Percentiles rank a stretch among this genome's conserved stretches.
phyloP scores from a whole-genome alignment of 2,113 vertebrate species.

The Oreochromis spilurus region DNA sequence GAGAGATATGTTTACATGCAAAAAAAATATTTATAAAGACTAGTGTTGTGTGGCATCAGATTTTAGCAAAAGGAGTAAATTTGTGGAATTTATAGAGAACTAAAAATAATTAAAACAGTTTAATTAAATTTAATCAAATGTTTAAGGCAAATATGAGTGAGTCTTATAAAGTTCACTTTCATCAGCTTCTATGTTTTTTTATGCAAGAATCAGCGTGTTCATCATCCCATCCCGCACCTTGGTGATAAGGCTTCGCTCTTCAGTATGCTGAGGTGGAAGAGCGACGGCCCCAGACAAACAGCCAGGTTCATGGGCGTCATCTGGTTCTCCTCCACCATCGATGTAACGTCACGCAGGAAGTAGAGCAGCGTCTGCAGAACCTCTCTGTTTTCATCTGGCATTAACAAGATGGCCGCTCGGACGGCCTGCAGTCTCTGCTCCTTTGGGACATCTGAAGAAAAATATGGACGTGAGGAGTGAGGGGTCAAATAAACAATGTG shows the following conservation, averaged over 20 bases:
- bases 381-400: conserved; percentile 93
- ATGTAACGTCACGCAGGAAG: conserved; percentile 86
- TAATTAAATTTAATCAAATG: not conserved
- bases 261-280: conserved; percentile 92
- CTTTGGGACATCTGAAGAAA: conserved; percentile 83
- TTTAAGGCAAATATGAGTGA: not conserved
- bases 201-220: not conserved
- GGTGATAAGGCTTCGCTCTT: conserved; percentile 90
- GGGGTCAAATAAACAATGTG: not conserved
- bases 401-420: conserved; percentile 87
- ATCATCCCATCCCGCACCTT: conserved; percentile 60
- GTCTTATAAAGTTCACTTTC: not conserved
- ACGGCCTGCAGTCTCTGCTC: conserved; percentile 89
- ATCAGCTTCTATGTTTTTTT: not conserved
- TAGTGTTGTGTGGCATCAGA: not conserved
- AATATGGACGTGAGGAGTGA: not conserved
- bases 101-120: not conserved
- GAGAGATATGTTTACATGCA: not conserved
- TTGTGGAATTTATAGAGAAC: not conserved
- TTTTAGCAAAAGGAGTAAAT: not conserved
- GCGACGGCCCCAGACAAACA: conserved; percentile 93
- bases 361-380: conserved; percentile 88
- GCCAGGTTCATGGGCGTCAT: conserved; percentile 97
- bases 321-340: conserved; percentile 90
- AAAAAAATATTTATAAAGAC: not conserved